A percentile compares a stretch with the other conserved stretches of the same genome.
Conservation (phyloP, 2,888 invertebrate species). For the Epirrhoe tristata region DNA sequence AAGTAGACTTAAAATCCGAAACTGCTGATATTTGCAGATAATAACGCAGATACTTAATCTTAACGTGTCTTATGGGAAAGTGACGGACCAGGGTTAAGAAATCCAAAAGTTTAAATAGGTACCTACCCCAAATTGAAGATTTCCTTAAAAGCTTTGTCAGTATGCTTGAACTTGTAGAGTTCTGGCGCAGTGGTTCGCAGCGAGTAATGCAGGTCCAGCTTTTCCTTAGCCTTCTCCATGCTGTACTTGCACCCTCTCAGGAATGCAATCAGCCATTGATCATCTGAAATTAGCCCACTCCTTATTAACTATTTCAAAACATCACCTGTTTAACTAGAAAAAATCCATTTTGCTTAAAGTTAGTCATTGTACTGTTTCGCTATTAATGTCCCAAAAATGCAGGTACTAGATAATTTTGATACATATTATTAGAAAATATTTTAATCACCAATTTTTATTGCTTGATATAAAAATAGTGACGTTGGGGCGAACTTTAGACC, state of each 20-base stretch:
- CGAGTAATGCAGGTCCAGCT: slow-evolving; percentile 86
- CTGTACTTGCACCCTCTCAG: slow-evolving; percentile 87
- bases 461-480: neutral
- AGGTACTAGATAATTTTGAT: neutral
- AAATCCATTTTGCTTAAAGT: too few species aligned
- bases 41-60: too few species aligned
- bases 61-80: too few species aligned
- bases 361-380: neutral
- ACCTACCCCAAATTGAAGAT: slow-evolving; percentile 46
- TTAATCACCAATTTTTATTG: neutral
- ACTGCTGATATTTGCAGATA: too few species aligned
- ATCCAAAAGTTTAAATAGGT: neutral
- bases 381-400: neutral
- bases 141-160: slow-evolving; percentile 55
- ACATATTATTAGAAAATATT: neutral
- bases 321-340: neutral
- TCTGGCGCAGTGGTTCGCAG: slow-evolving; percentile 80
- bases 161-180: slow-evolving; percentile 60
- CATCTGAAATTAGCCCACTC: slow-evolving; percentile 63
- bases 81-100: too few species aligned
- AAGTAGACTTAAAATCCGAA: too few species aligned
- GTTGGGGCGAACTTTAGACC: neutral
- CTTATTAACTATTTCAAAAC: neutral
- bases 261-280: slow-evolving; percentile 86
- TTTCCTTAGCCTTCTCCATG: slow-evolving; percentile 85